Base-by-base conservation (phyloP, 1,140 invertebrate genomes). In the Lordiphosa stackelbergi region DNA sequence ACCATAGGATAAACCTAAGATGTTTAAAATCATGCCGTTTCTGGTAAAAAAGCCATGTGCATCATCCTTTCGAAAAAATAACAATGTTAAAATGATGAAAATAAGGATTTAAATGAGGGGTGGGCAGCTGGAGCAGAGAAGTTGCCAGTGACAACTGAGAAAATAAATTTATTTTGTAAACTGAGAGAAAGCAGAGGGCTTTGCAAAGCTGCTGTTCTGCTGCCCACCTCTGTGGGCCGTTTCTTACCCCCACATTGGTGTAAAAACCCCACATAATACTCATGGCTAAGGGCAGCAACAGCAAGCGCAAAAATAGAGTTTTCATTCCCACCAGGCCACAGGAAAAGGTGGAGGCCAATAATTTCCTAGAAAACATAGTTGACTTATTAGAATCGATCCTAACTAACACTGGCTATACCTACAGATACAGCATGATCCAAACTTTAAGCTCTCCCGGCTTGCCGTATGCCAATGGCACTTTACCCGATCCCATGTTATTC, bases 241-340 rank as follows among this genome's bases (percentile, higher is more conserved):
- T 8, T 70, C 69, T 87, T 88, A 93, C 91, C 85, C 91, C 89
- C 56, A 92, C 89, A 70, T 92, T 92, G 51, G 91, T 93, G 77
- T 96, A 97, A 63, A 97, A 94, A 5, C 94, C 87, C 91, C 94
- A 96, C 10, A 97, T 69, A 6, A 96, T 88, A 9, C 93, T 91
- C 85, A 94, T 93, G 41, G 93, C 93, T 9, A 95, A 88, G 1
- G 96, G 96, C 9, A 97, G 73, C 0, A 93, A 88, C 16, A 96
- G 88, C 12, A 97, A 69, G 11, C 95, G 90, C 42, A 94, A 89
- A 42, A 92, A 91, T 41, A 96, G 89, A 52, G 95, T 93, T 53
- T 91, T 91, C 12, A 95, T 69, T 0, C 95, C 94, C 41, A 90
- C 90, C 61, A 91, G 91, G 46, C 93, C 94, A 38, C 95, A 92